Evolutionary conservation across 2,113 vertebrate species (phyloP).

Genomic region (Fulica atra): DNA sequence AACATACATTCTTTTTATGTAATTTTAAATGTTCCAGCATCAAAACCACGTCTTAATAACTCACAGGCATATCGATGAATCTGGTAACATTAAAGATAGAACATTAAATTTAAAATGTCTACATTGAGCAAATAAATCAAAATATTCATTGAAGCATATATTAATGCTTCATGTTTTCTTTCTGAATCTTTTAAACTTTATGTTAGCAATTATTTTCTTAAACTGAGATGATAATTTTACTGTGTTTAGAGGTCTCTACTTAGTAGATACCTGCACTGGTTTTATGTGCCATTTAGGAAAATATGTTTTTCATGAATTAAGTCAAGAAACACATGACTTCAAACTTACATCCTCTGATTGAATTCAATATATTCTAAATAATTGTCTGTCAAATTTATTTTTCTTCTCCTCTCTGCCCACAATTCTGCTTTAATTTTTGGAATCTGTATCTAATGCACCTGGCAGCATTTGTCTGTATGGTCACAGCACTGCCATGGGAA

Average conservation of each 20-base stretch:
- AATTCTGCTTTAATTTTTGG: not conserved
- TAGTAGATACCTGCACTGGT: not conserved
- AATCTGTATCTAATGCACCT: conserved; percentile 31
- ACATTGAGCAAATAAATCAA: not conserved
- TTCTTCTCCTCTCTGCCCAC: not conserved
- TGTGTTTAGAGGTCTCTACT: not conserved
- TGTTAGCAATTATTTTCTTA: not conserved
- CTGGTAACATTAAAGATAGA: not conserved
- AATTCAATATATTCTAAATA: not conserved
- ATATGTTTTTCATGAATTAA: not conserved
- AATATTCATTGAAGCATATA: not conserved
- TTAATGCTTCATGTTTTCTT: not conserved
- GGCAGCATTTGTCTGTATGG: not conserved
- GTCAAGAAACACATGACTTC: not conserved
- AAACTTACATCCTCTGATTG: not conserved
- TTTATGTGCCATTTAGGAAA: not conserved
- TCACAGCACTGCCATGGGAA: conserved; percentile 36
- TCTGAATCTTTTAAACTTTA: not conserved
- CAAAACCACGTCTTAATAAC: not conserved
- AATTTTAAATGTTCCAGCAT: not conserved
- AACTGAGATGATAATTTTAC: not conserved
- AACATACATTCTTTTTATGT: not conserved
- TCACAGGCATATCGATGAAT: not conserved
- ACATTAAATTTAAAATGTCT: not conserved
- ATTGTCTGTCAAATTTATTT: not conserved